phyloP scores from a whole-genome alignment of 1,140 invertebrate genomes.

The Drosophila ohnishii region DNA sequence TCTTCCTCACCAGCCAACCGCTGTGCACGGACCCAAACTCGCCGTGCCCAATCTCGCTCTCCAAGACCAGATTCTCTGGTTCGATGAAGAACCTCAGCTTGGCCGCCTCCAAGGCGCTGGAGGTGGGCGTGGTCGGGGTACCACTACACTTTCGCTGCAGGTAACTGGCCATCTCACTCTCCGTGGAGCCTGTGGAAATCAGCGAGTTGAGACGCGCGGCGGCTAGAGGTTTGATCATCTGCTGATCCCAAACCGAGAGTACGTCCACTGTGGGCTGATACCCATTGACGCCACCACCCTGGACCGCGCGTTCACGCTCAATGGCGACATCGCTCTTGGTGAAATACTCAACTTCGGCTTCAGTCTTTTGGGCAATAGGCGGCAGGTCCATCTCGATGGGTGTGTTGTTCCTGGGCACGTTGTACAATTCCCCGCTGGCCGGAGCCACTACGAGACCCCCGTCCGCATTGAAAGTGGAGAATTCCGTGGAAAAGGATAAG shows the following conservation, averaged over 20 bases:
- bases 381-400: slow-evolving; percentile 68
- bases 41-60: slow-evolving; percentile 91
- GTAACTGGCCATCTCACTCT: slow-evolving; percentile 71
- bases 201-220: slow-evolving; percentile 56
- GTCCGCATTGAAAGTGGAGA: slow-evolving; percentile 62
- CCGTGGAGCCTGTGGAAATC: slow-evolving; percentile 64
- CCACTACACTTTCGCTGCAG: slow-evolving; percentile 65
- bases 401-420: slow-evolving; percentile 85
- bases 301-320: slow-evolving; percentile 51
- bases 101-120: slow-evolving; percentile 44
- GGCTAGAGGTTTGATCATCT: slow-evolving; percentile 31
- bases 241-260: slow-evolving; percentile 57
- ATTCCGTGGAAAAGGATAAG: slow-evolving; percentile 74
- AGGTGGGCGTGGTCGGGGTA: slow-evolving; percentile 15
- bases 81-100: slow-evolving; percentile 85
- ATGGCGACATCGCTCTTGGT: slow-evolving; percentile 73
- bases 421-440: slow-evolving; percentile 80
- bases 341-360: slow-evolving; percentile 72
- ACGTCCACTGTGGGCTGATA: slow-evolving; percentile 71
- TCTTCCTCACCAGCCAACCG: slow-evolving; percentile 85
- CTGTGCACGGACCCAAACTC: slow-evolving; percentile 95
- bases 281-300: slow-evolving; percentile 40
- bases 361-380: slow-evolving; percentile 68
- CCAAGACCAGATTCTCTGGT: slow-evolving; percentile 87
- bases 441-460: background rate